Evolutionary conservation across 2,888 invertebrate genomes (phyloP).

Genomic region (Conomelus anceps): DNA sequence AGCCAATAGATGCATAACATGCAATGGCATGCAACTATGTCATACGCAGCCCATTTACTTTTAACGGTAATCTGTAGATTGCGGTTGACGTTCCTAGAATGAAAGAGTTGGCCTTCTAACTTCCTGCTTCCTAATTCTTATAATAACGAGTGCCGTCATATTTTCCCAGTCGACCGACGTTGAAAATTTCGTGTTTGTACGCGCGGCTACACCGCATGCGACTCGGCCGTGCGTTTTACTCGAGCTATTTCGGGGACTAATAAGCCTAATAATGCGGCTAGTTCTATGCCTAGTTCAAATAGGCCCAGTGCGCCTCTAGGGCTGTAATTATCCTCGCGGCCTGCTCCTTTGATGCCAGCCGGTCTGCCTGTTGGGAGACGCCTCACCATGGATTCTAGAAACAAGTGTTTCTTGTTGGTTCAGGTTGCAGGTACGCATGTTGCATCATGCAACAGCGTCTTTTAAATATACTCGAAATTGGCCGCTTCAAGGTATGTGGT

Average conservation of each 20-base stretch:
- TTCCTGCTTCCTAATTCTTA: background rate
- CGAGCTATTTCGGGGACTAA: background rate
- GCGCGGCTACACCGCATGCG: too few relatives aligned
- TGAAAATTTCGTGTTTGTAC: background rate
- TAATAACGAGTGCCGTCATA: background rate
- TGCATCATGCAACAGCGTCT: background rate
- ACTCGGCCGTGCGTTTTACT: background rate
- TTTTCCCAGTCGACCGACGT: background rate
- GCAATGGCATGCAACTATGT: background rate
- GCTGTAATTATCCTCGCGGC: background rate
- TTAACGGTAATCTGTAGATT: background rate
- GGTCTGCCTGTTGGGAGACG: background rate
- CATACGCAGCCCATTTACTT: background rate
- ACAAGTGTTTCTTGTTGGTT: background rate
- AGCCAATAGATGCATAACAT: background rate
- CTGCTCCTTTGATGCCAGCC: background rate
- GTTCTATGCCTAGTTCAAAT: background rate
- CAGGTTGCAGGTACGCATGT: background rate
- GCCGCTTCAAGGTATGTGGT: background rate
- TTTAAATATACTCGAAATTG: background rate
- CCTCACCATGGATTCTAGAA: background rate
- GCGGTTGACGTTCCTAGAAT: background rate
- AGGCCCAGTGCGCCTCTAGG: background rate
- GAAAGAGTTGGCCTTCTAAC: background rate
- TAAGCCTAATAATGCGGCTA: background rate